Percentiles rank a stretch among this genome's conserved stretches.
These are phyloP conservation scores for Erythrocercus mccallii DNA, from an alignment of 2,113 vertebrate species.

Conservation along the genomic window DNA sequence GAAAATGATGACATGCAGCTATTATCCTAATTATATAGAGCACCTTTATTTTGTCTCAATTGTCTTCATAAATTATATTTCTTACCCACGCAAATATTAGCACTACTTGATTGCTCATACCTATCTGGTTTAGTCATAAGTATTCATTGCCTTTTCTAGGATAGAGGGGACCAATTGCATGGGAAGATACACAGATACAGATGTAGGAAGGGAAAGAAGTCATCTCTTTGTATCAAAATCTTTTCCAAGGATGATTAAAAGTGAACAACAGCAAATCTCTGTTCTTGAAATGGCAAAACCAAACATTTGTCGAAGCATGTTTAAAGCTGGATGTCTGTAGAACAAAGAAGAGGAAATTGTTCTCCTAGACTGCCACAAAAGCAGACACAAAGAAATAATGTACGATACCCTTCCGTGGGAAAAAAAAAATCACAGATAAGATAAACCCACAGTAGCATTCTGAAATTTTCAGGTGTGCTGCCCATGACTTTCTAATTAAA, in stretches of 20 bases:
- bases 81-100: constrained; percentile 23
- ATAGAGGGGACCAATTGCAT: background rate
- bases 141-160: background rate
- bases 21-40: background rate
- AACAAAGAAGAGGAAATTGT: background rate
- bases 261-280: background rate
- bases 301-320: background rate
- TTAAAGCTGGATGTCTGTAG: background rate
- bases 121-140: background rate
- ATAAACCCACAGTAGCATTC: background rate
- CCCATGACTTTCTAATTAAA: background rate
- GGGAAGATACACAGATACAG: background rate
- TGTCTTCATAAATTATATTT: constrained; percentile 12
- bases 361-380: background rate
- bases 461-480: background rate
- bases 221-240: background rate
- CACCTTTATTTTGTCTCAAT: constrained; percentile 23
- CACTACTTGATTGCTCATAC: background rate
- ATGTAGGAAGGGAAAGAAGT: background rate
- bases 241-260: background rate
- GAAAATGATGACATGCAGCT: background rate
- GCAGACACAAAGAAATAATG: background rate
- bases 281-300: background rate
- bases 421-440: background rate
- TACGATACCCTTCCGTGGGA: background rate